Evolutionary conservation across 2,113 vertebrate genomes (phyloP).

Genomic region (Nerophis lumbriciformis): DNA sequence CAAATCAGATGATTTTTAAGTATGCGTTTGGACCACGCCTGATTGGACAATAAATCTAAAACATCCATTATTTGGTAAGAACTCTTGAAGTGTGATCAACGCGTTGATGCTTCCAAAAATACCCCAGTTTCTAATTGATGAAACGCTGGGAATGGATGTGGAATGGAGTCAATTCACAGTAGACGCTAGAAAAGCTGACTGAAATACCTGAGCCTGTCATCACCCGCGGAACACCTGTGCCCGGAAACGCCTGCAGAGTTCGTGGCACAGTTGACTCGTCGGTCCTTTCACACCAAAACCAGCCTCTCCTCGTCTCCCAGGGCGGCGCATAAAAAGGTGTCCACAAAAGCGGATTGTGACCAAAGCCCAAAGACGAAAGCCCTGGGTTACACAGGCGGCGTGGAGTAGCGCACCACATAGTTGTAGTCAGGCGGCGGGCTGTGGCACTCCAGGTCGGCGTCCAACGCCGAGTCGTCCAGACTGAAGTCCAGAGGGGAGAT

Average conservation of each 20-base stretch:
- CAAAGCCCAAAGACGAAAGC: conserved; percentile 15
- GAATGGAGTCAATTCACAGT: conserved; percentile 66
- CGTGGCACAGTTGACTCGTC: neutral
- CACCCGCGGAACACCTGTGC: conserved; percentile 27
- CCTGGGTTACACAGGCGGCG: conserved; percentile 77
- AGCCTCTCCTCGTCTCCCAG: neutral
- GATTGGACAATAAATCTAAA: no score
- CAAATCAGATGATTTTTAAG: no score
- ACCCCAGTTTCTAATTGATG: no score
- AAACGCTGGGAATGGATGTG: neutral
- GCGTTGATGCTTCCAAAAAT: no score
- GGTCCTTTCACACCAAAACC: neutral
- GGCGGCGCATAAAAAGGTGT: conserved; percentile 4
- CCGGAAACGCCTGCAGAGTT: neutral
- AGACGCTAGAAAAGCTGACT: conserved; percentile 40
- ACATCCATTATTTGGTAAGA: no score
- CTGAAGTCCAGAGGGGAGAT: conserved; percentile 74
- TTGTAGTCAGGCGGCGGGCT: conserved; percentile 91
- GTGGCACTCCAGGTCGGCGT: conserved; percentile 82
- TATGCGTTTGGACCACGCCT: no score
- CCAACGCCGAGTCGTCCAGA: conserved; percentile 79
- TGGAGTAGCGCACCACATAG: conserved; percentile 84
- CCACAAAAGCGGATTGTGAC: conserved; percentile 14
- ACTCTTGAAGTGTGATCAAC: no score
- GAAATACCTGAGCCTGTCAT: conserved; percentile 73